phyloP scores from a whole-genome alignment of 2,888 invertebrate species.

The Cantharis nigra region DNA sequence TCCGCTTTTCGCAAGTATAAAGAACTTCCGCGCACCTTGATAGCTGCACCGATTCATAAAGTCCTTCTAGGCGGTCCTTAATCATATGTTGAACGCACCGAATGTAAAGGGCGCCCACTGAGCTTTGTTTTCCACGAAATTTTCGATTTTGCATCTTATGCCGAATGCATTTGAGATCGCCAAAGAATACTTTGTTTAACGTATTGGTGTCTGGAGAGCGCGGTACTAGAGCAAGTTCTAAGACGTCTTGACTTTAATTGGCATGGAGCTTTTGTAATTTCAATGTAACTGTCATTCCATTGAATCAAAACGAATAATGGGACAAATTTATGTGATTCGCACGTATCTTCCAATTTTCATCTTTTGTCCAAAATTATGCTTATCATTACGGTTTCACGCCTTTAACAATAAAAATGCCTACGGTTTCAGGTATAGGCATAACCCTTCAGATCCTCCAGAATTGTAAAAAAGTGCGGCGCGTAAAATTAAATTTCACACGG shows the following conservation, averaged over 20 bases:
- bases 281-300: conserved; percentile 22
- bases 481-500: conserved; percentile 47
- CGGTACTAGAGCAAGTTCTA: conserved; percentile 16
- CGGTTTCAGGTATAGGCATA: conserved; percentile 10
- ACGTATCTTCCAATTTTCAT: conserved; percentile 13
- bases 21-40: conserved; percentile 56
- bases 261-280: conserved; percentile 15
- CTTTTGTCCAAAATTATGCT: conserved; percentile 26
- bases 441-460: conserved; percentile 29
- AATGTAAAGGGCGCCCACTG: conserved; percentile 48
- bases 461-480: conserved; percentile 30
- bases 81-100: conserved; percentile 51
- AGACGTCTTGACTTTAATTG: conserved; percentile 27
- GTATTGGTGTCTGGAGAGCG: conserved; percentile 49
- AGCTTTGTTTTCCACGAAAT: conserved; percentile 44
- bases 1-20: conserved; percentile 51
- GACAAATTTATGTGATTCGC: conserved; percentile 22
- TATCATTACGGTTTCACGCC: conserved; percentile 31
- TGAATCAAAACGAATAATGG: background rate
- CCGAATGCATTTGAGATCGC: conserved; percentile 6
- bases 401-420: conserved; percentile 5
- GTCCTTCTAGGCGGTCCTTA: conserved; percentile 48
- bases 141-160: conserved; percentile 38
- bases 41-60: conserved; percentile 38
- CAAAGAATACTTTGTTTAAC: conserved; percentile 45